A percentile compares a stretch with the other conserved stretches of the same genome.
phyloP scores from a whole-genome alignment of 2,113 vertebrate genomes.

The Benitochromis conjunctus region DNA sequence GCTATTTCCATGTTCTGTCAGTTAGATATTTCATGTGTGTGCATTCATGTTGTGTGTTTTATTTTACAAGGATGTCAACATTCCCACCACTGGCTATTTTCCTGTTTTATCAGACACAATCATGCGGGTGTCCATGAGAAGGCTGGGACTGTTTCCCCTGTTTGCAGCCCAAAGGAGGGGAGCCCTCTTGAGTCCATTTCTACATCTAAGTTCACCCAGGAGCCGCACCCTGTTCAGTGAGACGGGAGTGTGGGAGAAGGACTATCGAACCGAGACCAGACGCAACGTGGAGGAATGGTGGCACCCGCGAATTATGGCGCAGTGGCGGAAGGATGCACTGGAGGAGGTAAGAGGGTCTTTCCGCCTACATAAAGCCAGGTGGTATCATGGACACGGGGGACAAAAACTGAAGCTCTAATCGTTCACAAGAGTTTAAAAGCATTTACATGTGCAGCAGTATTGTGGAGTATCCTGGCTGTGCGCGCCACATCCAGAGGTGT shows the following conservation, averaged over 20 bases:
- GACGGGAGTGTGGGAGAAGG: slow-evolving; percentile 85
- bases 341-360: slow-evolving; percentile 73
- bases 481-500: not conserved
- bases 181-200: not conserved
- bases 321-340: slow-evolving; percentile 65
- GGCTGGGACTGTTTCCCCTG: slow-evolving; percentile 48
- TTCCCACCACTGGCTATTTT: not conserved
- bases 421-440: not conserved
- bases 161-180: slow-evolving; percentile 36
- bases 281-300: slow-evolving; percentile 86
- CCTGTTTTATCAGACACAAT: not conserved
- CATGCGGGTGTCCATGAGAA: slow-evolving; percentile 70
- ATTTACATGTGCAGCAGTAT: not conserved
- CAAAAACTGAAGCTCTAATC: not conserved
- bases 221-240: slow-evolving; percentile 82
- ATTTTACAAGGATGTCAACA: not conserved
- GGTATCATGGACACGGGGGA: not conserved
- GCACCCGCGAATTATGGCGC: slow-evolving; percentile 81
- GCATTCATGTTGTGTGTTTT: not conserved
- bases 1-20: not conserved
- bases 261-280: slow-evolving; percentile 81
- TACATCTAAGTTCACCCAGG: not conserved
- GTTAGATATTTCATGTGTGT: not conserved
- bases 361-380: not conserved
- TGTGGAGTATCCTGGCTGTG: too few relatives aligned